Percentiles rank a stretch among this genome's conserved stretches.
Conservation (phyloP, 2,113 vertebrate genomes). For the Lipotes vexillifer region DNA sequence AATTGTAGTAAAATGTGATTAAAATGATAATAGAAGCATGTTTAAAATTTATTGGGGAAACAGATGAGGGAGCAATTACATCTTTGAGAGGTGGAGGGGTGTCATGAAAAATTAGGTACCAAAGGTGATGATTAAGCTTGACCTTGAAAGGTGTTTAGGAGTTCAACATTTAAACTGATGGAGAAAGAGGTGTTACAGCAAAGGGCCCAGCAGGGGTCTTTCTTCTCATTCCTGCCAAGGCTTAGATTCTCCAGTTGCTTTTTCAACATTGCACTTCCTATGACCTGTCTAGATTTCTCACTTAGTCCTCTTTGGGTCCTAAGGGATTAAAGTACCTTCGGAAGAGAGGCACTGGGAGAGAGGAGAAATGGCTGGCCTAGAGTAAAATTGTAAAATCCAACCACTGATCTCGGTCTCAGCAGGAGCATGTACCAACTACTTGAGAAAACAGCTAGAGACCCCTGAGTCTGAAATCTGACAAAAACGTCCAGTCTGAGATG, state of each 20-base stretch:
- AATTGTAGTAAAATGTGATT: background rate
- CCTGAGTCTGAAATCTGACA: background rate
- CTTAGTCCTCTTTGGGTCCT: background rate
- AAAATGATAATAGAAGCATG: background rate
- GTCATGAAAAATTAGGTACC: background rate
- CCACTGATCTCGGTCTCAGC: background rate
- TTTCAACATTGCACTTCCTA: background rate
- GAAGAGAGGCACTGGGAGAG: background rate
- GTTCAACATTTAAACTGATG: background rate
- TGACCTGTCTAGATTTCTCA: background rate
- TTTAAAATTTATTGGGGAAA: constrained; percentile 32
- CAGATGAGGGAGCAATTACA: background rate
- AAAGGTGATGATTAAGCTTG: background rate
- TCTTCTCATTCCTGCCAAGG: background rate
- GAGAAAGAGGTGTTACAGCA: background rate
- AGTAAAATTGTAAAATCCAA: background rate
- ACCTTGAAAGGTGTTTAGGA: background rate
- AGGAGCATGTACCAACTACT: background rate
- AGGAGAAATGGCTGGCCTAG: background rate
- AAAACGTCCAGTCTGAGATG: background rate
- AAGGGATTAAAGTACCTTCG: background rate
- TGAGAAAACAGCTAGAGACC: background rate
- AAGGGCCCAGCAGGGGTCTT: background rate
- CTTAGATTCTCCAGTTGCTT: background rate
- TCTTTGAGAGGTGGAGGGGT: background rate